Percentiles rank a stretch among this genome's conserved stretches.
phyloP scores from a whole-genome alignment of 2,797 vertebrate species.

The Syngnathus acus region DNA sequence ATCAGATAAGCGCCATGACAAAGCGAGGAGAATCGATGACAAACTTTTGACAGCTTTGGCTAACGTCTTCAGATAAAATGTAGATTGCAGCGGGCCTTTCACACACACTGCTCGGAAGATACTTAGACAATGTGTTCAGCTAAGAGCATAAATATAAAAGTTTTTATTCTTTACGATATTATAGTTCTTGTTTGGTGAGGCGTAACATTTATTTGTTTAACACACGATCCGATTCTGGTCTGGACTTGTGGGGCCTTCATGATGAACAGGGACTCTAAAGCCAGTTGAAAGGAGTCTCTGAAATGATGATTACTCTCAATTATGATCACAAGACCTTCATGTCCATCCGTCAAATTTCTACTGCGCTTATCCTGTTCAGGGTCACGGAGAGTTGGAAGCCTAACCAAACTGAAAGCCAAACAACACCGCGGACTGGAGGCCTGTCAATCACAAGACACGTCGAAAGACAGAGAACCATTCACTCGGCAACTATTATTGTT shows the following conservation, averaged over 20 bases:
- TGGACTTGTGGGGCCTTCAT: neutral
- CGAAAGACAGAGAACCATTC: neutral
- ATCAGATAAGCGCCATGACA: slow-evolving; percentile 77
- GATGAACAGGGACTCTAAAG: neutral
- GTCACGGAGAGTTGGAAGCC: neutral
- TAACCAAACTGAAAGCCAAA: neutral
- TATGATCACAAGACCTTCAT: neutral
- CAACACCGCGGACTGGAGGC: neutral
- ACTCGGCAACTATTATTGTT: neutral
- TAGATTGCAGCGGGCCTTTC: slow-evolving; percentile 52
- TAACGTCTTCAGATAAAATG: slow-evolving; percentile 64
- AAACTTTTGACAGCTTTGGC: slow-evolving; percentile 70
- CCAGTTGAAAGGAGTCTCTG: neutral
- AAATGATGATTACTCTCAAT: neutral
- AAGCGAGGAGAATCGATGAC: slow-evolving; percentile 71
- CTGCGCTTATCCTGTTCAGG: neutral
- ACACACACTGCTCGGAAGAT: slow-evolving; percentile 32
- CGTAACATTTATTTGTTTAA: neutral
- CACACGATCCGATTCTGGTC: neutral
- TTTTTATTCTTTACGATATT: neutral
- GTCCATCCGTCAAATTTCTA: neutral
- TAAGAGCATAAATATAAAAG: slow-evolving; percentile 19
- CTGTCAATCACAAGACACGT: neutral
- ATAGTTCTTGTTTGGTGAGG: no score
- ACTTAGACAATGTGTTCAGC: slow-evolving; percentile 30